phyloP scores from a whole-genome alignment of 1,140 invertebrate genomes.

The Leptinotarsa defecta region DNA sequence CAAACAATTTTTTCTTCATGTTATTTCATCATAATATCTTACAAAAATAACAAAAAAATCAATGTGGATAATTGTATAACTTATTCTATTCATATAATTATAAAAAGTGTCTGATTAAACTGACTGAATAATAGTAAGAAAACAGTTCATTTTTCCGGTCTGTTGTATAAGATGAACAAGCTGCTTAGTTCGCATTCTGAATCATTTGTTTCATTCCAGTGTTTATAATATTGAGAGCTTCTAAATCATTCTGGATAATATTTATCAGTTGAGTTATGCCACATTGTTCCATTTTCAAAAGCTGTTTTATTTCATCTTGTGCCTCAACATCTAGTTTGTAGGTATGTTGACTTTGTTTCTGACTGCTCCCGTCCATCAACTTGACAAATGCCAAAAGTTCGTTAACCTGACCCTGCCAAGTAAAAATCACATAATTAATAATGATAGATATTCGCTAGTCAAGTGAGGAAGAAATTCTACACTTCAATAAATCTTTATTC shows the following conservation, averaged over 20 bases:
- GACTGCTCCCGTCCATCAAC: constrained; percentile 40
- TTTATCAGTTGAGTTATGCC: constrained; percentile 82
- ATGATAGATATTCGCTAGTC: too few relatives aligned
- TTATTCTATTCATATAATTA: not conserved
- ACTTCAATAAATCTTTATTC: too few relatives aligned
- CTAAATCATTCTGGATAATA: constrained; percentile 77
- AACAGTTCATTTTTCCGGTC: too few relatives aligned
- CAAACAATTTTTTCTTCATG: too few relatives aligned
- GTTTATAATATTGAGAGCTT: constrained; percentile 79
- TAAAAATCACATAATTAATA: too few relatives aligned
- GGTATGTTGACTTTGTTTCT: constrained; percentile 52
- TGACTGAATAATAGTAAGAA: too few relatives aligned
- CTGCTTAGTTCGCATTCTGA: not conserved
- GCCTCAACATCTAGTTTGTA: constrained; percentile 67
- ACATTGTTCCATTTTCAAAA: constrained; percentile 80
- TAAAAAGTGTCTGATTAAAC: too few relatives aligned
- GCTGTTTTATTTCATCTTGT: constrained; percentile 72
- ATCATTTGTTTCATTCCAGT: constrained; percentile 69
- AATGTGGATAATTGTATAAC: too few relatives aligned
- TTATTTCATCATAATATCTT: too few relatives aligned
- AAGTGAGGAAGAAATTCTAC: too few relatives aligned
- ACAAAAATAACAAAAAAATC: too few relatives aligned
- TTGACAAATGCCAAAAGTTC: constrained; percentile 78
- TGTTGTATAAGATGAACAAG: not conserved
- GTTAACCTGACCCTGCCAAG: constrained; percentile 76